phyloP scores from a whole-genome alignment of 92 coral and sea anemone genomes.

The Actinostola sp. region DNA sequence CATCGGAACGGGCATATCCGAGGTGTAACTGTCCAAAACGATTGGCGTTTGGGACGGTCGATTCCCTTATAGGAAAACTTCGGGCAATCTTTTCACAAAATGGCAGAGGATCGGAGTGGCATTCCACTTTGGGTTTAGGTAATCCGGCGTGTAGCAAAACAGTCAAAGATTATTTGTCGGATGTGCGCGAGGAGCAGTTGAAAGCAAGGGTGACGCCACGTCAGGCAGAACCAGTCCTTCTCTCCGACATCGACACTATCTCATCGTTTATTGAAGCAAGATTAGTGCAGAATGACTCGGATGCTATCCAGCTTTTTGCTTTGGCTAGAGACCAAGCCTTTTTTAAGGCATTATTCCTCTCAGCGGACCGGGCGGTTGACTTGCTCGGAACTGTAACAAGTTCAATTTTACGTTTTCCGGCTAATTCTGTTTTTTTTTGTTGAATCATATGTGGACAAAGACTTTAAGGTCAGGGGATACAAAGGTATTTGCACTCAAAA shows the following conservation, averaged over 20 bases:
- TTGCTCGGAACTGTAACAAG: not conserved
- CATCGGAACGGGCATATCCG: too few species aligned
- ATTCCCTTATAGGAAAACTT: constrained; percentile 45
- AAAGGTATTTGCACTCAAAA: constrained; percentile 33
- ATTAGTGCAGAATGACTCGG: not conserved
- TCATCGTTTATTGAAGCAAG: not conserved
- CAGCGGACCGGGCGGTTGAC: constrained; percentile 36
- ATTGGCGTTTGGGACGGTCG: constrained; percentile 31
- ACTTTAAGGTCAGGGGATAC: constrained; percentile 28
- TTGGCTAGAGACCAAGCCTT: constrained; percentile 42
- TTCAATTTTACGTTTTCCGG: constrained; percentile 13
- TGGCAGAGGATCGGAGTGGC: constrained; percentile 46
- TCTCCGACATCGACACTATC: constrained; percentile 17
- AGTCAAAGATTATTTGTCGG: constrained; percentile 40
- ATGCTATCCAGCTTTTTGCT: not conserved
- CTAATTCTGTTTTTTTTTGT: constrained; percentile 12
- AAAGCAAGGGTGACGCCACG: constrained; percentile 28
- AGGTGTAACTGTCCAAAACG: constrained; percentile 25
- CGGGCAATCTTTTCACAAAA: constrained; percentile 31
- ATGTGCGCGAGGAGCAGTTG: constrained; percentile 44
- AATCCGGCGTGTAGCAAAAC: constrained; percentile 42
- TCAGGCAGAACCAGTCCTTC: constrained; percentile 41
- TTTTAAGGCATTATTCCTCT: constrained; percentile 23
- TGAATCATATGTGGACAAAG: constrained; percentile 37
- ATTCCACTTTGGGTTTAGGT: constrained; percentile 30